A percentile compares a stretch with the other conserved stretches of the same genome.
phyloP scores from a whole-genome alignment of 1,140 invertebrate genomes.

The Panulirus ornatus region DNA sequence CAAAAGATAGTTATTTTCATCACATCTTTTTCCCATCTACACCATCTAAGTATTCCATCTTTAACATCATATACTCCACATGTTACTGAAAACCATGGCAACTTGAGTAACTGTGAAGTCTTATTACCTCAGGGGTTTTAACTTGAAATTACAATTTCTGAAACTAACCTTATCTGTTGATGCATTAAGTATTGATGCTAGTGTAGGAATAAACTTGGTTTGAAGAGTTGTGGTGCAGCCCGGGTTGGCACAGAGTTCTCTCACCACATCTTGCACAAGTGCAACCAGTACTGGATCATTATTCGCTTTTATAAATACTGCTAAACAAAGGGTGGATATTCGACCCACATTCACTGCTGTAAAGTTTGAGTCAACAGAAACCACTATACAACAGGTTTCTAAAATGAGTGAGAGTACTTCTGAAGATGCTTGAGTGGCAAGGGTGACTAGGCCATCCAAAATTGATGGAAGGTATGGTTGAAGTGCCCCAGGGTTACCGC shows the following conservation, averaged over 20 bases:
- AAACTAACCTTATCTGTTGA: constrained; percentile 75
- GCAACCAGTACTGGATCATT: constrained; percentile 83
- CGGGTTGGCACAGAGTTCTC: constrained; percentile 83
- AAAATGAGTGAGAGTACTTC: constrained; percentile 84
- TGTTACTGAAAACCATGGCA: no score
- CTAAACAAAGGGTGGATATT: constrained; percentile 85
- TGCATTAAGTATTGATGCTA: constrained; percentile 84
- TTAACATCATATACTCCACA: no score
- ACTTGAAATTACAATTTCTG: no score
- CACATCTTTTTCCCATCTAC: no score
- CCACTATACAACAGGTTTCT: constrained; percentile 84
- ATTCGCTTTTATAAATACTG: constrained; percentile 85
- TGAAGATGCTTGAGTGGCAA: constrained; percentile 81
- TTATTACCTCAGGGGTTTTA: no score
- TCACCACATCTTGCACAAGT: constrained; percentile 85
- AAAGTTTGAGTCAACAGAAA: constrained; percentile 85
- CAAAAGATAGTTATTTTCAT: no score
- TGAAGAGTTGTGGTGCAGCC: constrained; percentile 83
- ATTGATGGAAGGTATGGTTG: constrained; percentile 80
- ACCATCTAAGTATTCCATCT: no score
- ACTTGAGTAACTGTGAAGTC: no score
- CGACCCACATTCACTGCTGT: constrained; percentile 84
- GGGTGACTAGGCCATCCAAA: constrained; percentile 80
- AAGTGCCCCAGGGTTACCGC: constrained; percentile 76
- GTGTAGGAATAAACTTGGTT: constrained; percentile 85